Conservation (phyloP, 2,113 vertebrate species). For the Montifringilla adamsi region DNA sequence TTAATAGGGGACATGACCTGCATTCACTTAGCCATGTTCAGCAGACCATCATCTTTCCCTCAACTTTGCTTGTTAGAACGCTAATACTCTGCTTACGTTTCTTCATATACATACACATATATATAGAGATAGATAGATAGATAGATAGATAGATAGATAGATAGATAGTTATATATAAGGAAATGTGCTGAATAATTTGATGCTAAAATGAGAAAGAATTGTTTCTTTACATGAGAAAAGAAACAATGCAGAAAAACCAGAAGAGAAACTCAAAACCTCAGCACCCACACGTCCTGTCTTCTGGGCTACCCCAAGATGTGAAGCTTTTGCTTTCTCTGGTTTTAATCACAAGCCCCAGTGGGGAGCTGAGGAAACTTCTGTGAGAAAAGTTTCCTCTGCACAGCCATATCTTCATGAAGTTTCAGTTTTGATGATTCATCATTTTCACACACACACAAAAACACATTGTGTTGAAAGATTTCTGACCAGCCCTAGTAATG, state of each 20-base stretch:
- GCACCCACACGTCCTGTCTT: background rate
- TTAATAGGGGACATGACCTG: background rate
- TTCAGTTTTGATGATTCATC: slow-evolving; percentile 59
- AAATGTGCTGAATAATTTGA: background rate
- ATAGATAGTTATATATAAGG: background rate
- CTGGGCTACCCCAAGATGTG: background rate
- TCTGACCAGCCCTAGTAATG: slow-evolving; percentile 57
- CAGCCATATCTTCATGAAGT: slow-evolving; percentile 2
- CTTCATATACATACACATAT: background rate
- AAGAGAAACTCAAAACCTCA: background rate
- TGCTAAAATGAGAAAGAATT: background rate
- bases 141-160: no score
- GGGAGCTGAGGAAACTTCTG: background rate
- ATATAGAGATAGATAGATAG: no score
- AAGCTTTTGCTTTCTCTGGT: background rate
- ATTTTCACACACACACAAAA: slow-evolving; percentile 41
- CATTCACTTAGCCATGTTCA: background rate
- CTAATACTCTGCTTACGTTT: background rate
- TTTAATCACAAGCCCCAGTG: slow-evolving; percentile 22
- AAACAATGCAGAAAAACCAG: background rate
- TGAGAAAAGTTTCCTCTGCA: slow-evolving; percentile 10
- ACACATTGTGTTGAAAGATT: slow-evolving; percentile 42
- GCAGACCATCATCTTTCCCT: background rate
- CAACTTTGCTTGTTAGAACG: background rate
- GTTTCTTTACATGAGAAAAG: background rate